Evolutionary conservation across 1,140 invertebrate species (phyloP).

Genomic region (Drosophila ironensis): DNA sequence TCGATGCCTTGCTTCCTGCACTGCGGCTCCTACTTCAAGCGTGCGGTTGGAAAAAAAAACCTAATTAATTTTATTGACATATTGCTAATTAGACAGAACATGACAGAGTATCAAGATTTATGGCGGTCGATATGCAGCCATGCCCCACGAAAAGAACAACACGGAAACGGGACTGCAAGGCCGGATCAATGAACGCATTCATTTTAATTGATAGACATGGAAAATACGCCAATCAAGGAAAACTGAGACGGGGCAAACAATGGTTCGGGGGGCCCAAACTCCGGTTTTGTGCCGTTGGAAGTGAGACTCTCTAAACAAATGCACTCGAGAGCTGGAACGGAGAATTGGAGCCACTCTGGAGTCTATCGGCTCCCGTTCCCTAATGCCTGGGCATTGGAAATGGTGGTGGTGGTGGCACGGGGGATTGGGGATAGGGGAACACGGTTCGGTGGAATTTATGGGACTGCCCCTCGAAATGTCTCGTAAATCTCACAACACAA

Average conservation of each 20-base stretch:
- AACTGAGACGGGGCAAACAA: constrained; percentile 26
- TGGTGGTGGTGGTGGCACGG: not conserved
- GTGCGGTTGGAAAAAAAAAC: constrained; percentile 46
- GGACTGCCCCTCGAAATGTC: constrained; percentile 58
- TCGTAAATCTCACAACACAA: constrained; percentile 60
- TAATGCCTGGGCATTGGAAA: no score
- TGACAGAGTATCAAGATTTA: constrained; percentile 82
- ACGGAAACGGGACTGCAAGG: constrained; percentile 15
- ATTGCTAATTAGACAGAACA: constrained; percentile 82
- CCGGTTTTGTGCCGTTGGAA: constrained; percentile 27
- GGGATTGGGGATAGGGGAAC: no score
- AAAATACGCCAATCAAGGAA: constrained; percentile 76
- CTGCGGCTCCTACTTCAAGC: not conserved
- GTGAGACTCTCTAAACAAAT: constrained; percentile 66
- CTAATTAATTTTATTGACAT: constrained; percentile 82
- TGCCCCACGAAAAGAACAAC: not conserved
- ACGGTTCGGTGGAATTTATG: constrained; percentile 74
- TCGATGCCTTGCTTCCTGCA: not conserved
- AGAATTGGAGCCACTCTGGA: no score
- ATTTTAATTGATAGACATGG: constrained; percentile 80
- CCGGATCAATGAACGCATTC: constrained; percentile 81
- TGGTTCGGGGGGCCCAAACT: constrained; percentile 1
- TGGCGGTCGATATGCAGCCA: constrained; percentile 70
- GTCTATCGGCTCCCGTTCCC: no score
- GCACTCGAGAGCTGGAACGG: constrained; percentile 77